Conservation (phyloP, 2,113 vertebrate species). For the Xenotilapia longispinis region DNA sequence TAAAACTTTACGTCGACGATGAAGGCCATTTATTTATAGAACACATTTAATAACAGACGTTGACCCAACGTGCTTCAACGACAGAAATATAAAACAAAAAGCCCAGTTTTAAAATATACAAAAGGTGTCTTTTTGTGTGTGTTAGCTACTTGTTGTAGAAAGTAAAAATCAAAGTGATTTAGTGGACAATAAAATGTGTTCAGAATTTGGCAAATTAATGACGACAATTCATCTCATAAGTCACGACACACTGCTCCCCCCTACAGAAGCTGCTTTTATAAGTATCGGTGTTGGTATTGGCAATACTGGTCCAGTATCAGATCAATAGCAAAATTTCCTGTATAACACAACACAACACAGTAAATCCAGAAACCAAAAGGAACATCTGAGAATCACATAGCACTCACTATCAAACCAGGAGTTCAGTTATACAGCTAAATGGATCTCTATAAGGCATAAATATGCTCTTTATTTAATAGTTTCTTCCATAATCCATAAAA, state of each 20-base stretch:
- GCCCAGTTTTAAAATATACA: not conserved
- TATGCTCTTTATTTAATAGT: not conserved
- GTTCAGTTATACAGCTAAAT: not conserved
- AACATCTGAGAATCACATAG: not conserved
- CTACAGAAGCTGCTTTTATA: not conserved
- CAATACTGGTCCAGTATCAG: not conserved
- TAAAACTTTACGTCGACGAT: accelerated
- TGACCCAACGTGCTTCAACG: not conserved
- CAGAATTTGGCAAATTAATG: not conserved
- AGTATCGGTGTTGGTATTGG: not conserved
- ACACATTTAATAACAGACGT: not conserved
- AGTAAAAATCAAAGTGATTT: not conserved
- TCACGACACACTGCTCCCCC: not conserved
- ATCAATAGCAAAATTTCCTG: not conserved
- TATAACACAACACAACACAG: not conserved
- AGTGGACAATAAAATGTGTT: not conserved
- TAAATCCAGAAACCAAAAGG: not conserved
- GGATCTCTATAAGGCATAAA: not conserved
- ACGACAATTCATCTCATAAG: not conserved
- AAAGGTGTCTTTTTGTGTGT: not conserved
- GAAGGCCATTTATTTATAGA: not conserved
- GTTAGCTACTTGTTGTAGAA: not conserved
- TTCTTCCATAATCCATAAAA: not conserved
- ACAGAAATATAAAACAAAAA: not conserved
- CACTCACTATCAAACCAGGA: not conserved